Evolutionary conservation across 2,113 vertebrate genomes (phyloP), one percentile per base, ranked within the genome.

Genomic region (Bambusicola thoracicus): DNA sequence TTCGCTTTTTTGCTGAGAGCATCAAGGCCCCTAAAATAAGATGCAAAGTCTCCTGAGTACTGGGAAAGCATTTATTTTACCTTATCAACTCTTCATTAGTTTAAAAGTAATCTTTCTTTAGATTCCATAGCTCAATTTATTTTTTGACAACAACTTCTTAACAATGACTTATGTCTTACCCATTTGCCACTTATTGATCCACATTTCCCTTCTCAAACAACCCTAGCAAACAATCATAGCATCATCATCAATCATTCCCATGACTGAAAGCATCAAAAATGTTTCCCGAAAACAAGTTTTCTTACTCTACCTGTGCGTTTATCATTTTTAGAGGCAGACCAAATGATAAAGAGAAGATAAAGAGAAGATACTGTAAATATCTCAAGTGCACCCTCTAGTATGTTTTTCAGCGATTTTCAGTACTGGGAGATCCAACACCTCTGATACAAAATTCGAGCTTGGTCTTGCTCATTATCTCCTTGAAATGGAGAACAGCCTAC

Each of bases 1-100:
- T 98, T 99, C 6, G 81, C 97, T 94, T 98, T 99, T 96, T 98
- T 99, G 96, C 98, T 98, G 34, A 99, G 97, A 73, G 97, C 97
- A 95, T 99, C 99, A 82, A 99, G 98, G 84, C 98, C 99, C 96
- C 99, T 99, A 86, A 13, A 95, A 95, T 3, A 83, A 96, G 79
- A 48, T 43, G 8, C 8, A 92, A 82, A 83, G 25, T 79, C 16
- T 79, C 32, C 21, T 94, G n/a, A 92, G 56, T 76, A 69, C 2
- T 83, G 15, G 27, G 82, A 85, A 90, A 41, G 2, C 8, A 49
- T 85, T 67, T 48, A 38, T 17, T 58, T 70, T 63, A 14, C 11
- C 1, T 0, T 89, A 88, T n/a, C 38, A 73, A 46, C 5, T 8
- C 3, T 29, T 86, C 5, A 29, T 51, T 78, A 13, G 3, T 66